Conservation (phyloP, 1,140 invertebrate species). For the Hycleus cichorii region DNA sequence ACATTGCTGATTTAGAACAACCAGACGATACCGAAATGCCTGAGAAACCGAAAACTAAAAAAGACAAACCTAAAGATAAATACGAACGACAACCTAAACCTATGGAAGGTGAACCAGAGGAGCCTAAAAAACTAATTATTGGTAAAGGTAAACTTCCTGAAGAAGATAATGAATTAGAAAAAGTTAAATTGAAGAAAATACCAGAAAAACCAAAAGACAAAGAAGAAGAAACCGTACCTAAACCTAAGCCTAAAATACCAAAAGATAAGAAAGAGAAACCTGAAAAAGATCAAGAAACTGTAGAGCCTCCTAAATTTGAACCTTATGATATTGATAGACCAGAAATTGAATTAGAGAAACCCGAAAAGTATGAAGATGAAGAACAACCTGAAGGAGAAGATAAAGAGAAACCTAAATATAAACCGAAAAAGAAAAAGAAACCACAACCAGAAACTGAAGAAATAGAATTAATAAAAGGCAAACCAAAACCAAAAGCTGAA, state of each 20-base stretch:
- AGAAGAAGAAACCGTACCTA: slow-evolving; percentile 13
- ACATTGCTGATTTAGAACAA: slow-evolving; percentile 62
- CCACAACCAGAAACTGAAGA: slow-evolving; percentile 32
- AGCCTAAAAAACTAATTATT: slow-evolving; percentile 51
- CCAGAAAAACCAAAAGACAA: slow-evolving; percentile 30
- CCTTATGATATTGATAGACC: slow-evolving; percentile 25
- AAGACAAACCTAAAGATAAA: slow-evolving; percentile 30
- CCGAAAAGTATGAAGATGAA: slow-evolving; percentile 29
- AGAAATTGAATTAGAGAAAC: slow-evolving; percentile 20
- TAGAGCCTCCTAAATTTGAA: slow-evolving; percentile 19
- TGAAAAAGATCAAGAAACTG: slow-evolving; percentile 31
- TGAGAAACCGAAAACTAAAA: slow-evolving; percentile 33
- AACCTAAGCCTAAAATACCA: slow-evolving; percentile 40
- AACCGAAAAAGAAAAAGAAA: slow-evolving; percentile 35
- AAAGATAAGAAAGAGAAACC: slow-evolving; percentile 35
- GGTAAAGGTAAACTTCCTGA: slow-evolving; percentile 47
- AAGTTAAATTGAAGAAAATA: slow-evolving; percentile 33
- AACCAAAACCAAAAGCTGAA: slow-evolving; percentile 29
- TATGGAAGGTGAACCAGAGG: slow-evolving; percentile 31
- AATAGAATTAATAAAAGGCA: slow-evolving; percentile 17
- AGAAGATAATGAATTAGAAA: slow-evolving; percentile 42
- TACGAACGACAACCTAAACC: slow-evolving; percentile 23
- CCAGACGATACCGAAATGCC: slow-evolving; percentile 60
- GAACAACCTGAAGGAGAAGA: slow-evolving; percentile 21
- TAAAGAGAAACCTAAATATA: slow-evolving; percentile 32